These are phyloP conservation scores for Toxotes lorentzi DNA, from an alignment of 2,797 vertebrate genomes.

Conservation along the genomic window DNA sequence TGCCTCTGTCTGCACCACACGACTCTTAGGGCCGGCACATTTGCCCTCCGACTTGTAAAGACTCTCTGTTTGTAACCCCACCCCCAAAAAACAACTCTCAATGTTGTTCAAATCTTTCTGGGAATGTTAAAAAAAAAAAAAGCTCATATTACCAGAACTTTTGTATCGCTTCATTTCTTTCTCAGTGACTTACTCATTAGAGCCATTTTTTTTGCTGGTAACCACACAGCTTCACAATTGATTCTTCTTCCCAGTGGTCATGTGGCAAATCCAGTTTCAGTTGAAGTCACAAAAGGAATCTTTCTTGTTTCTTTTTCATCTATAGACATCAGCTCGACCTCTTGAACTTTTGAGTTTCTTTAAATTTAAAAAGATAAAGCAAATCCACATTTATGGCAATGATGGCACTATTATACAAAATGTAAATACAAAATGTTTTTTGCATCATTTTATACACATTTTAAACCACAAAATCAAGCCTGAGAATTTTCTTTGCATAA, in stretches of 20 bases:
- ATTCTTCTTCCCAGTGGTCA: not conserved
- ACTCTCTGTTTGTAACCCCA: conserved; percentile 6
- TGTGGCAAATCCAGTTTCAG: conserved; percentile 24
- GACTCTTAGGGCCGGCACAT: not conserved
- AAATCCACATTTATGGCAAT: not conserved
- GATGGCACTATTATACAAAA: not conserved
- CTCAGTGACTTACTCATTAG: not conserved
- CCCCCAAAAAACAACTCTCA: not conserved
- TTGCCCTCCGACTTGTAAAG: conserved; percentile 9
- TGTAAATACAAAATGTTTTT: not conserved
- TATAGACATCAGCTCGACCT: not conserved
- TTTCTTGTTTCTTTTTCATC: not conserved
- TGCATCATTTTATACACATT: not conserved
- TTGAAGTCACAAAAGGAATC: not conserved
- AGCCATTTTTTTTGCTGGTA: conserved; percentile 19
- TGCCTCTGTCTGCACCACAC: conserved; percentile 3
- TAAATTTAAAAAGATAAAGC: not conserved
- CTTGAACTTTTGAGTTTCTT: conserved; percentile 5
- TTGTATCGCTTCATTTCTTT: conserved; percentile 8
- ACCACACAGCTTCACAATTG: conserved; percentile 8
- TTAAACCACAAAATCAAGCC: not conserved
- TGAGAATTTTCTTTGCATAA: not conserved
- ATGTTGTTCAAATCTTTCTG: not conserved
- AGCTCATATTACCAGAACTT: not conserved
- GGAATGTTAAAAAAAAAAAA: not conserved